Base-by-base conservation (phyloP, 2,888 invertebrate species). In the Parapristionchus giblindavisi region DNA sequence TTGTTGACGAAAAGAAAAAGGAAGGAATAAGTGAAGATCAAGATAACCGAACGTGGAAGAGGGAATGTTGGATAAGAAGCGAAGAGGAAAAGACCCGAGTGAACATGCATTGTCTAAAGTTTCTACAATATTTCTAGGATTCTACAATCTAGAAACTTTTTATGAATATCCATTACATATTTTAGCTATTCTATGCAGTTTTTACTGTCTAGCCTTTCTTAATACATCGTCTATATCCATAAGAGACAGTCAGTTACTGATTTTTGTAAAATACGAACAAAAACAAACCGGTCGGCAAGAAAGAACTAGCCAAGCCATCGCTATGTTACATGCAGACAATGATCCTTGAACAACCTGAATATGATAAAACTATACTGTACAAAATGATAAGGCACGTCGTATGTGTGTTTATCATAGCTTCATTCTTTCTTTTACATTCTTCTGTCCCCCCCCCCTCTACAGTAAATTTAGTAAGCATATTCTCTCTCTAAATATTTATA, bases 101-200 rank as follows among this genome's bases (percentile, higher is more conserved):
- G 65, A 43, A 65, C 65, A 24, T 65, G 65, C 65, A 65, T 65
- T 65, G 65, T 65, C 65, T 65, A 14, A 27, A 60, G 21, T 58
- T 58, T 14, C n/a, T n/a, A n/a, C n/a, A n/a, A n/a, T n/a, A n/a
- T n/a, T n/a, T n/a, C n/a, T n/a, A n/a, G n/a, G n/a, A n/a, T n/a
- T n/a, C n/a, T n/a, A n/a, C n/a, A n/a, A n/a, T n/a, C n/a, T n/a
- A n/a, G n/a, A n/a, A n/a, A 14, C 21, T 48, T 48, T 21, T 21
- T 48, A 48, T 14, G 48, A 21, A 48, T 21, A 11, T 11, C 21
- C 48, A 48, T 14, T 48, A 11, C 48, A 48, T 14, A 48, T 48
- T 11, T 48, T 14, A 21, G 48, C 48, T 48, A 48, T 21, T 48
- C 48, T 48, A 14, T 14, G 21, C 11, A 48, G 48, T 48, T 48